Percentiles rank a stretch among this genome's conserved stretches.
Evolutionary conservation across 2,113 vertebrate species (phyloP).

Genomic region (Columba livia): DNA sequence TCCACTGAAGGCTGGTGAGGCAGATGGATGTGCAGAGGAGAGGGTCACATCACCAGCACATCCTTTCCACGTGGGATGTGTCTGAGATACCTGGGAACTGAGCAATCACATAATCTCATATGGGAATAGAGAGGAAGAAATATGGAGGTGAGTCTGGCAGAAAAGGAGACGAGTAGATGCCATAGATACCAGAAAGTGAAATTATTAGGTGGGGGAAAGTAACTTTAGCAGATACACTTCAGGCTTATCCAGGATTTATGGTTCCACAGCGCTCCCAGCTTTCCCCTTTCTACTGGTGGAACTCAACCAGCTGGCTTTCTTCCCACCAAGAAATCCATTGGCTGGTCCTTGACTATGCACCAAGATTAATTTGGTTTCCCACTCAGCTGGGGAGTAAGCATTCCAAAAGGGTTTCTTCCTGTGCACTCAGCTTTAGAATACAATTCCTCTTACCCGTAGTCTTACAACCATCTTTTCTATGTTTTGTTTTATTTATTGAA

Average conservation of each 20-base stretch:
- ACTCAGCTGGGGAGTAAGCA: neutral
- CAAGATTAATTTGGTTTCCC: neutral
- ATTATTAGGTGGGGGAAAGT: neutral
- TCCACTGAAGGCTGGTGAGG: neutral
- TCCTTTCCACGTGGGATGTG: accelerated
- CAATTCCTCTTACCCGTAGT: neutral
- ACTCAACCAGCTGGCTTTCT: neutral
- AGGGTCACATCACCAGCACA: neutral
- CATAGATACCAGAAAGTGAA: neutral
- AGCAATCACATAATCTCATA: neutral
- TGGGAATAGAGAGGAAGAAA: neutral
- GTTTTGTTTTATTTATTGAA: constrained; percentile 2
- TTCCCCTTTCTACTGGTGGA: neutral
- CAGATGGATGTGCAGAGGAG: accelerated
- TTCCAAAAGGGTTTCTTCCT: neutral
- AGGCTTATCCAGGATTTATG: neutral
- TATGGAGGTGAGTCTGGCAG: neutral
- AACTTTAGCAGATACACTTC: neutral
- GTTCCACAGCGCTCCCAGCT: neutral
- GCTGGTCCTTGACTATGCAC: neutral
- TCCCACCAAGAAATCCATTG: neutral
- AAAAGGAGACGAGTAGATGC: neutral
- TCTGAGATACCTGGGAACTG: neutral
- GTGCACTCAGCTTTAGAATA: neutral
- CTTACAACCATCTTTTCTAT: neutral